These are phyloP conservation scores for Azemiops feae DNA, from an alignment of 2,113 vertebrate species.

Conservation along the genomic window DNA sequence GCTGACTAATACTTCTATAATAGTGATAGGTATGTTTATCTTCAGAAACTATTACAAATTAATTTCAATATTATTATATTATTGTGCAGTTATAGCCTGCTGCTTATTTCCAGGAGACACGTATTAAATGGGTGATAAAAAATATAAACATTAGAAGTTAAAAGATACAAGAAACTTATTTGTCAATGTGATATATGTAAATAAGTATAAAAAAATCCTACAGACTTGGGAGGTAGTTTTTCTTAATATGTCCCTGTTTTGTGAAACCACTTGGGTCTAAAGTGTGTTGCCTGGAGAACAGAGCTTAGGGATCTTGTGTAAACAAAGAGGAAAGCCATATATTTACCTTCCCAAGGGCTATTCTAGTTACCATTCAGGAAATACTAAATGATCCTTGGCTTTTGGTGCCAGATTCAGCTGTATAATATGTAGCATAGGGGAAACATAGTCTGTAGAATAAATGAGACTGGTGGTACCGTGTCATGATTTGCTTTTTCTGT, in stretches of 20 bases:
- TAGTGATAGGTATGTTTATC: slow-evolving; percentile 15
- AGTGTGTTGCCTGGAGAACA: background rate
- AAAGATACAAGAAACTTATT: background rate
- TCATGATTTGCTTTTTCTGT: background rate
- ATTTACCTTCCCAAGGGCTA: background rate
- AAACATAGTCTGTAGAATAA: background rate
- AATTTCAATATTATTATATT: background rate
- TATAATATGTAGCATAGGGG: background rate
- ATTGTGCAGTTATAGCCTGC: slow-evolving; percentile 47
- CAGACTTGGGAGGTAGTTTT: background rate
- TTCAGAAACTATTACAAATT: slow-evolving; percentile 20
- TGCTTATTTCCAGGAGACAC: slow-evolving; percentile 18
- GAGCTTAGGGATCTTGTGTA: background rate
- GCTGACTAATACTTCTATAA: slow-evolving; percentile 10
- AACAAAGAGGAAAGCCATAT: background rate
- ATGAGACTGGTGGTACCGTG: background rate
- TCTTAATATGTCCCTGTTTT: background rate
- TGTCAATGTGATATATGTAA: background rate
- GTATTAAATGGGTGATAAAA: background rate
- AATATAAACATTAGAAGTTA: background rate
- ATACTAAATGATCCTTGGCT: background rate
- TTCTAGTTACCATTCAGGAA: background rate
- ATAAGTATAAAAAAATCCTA: background rate
- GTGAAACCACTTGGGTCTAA: background rate
- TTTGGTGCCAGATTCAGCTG: background rate